A percentile compares a stretch with the other conserved stretches of the same genome.
Conservation (phyloP, 2,888 invertebrate species). For the Tachina grossa region DNA sequence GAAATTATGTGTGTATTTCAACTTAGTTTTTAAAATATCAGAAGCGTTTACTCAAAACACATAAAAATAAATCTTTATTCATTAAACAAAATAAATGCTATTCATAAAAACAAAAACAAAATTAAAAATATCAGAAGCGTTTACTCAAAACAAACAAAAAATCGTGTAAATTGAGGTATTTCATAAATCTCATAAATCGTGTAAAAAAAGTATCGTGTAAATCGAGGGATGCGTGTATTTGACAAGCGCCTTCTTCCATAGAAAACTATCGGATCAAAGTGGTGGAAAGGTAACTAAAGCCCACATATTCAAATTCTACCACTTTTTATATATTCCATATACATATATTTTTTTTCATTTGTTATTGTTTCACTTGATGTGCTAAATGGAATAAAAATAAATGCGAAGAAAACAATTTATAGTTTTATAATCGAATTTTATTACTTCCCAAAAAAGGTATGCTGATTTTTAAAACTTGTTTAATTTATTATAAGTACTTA, state of each 20-base stretch:
- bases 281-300: background rate
- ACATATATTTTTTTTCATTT: background rate
- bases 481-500: slow-evolving; percentile 11
- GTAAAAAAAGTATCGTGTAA: too few relatives aligned
- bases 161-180: too few relatives aligned
- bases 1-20: too few relatives aligned
- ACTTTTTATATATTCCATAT: background rate
- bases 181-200: too few relatives aligned
- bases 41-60: too few relatives aligned
- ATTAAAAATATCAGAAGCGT: too few relatives aligned
- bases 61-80: too few relatives aligned
- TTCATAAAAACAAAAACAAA: too few relatives aligned
- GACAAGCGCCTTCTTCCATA: slow-evolving; percentile 17
- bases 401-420: slow-evolving; percentile 11
- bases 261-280: background rate
- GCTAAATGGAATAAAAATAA: slow-evolving; percentile 4
- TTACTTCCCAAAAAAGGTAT: slow-evolving; percentile 22
- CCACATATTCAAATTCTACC: slow-evolving; percentile 7
- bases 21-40: too few relatives aligned
- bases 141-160: too few relatives aligned
- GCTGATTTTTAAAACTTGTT: background rate
- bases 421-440: slow-evolving; percentile 23
- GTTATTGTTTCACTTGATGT: background rate
- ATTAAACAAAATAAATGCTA: too few relatives aligned
- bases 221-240: too few relatives aligned